These are phyloP conservation scores for Stenotaenia linearis DNA, from an alignment of 2,888 invertebrate genomes.

Conservation along the genomic window DNA sequence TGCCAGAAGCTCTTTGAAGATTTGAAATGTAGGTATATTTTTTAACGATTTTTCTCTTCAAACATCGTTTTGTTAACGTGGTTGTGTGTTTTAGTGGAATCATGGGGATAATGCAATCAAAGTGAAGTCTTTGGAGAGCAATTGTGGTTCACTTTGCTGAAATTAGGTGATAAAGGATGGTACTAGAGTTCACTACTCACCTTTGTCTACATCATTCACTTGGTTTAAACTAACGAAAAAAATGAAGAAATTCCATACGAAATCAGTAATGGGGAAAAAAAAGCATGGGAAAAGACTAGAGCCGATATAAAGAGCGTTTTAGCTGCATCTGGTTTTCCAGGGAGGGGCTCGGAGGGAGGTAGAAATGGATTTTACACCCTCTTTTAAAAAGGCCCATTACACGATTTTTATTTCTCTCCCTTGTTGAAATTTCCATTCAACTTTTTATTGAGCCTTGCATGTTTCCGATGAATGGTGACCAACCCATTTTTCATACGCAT, in stretches of 20 bases:
- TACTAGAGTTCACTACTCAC: not conserved
- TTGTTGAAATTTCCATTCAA: not conserved
- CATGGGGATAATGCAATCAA: conserved; percentile 12
- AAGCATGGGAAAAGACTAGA: too few species aligned
- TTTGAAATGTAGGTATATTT: not conserved
- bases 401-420: not conserved
- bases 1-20: too few species aligned
- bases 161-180: not conserved
- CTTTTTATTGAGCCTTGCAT: not conserved
- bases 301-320: too few species aligned
- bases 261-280: too few species aligned
- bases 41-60: not conserved
- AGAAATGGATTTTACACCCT: too few species aligned
- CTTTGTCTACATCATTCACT: not conserved
- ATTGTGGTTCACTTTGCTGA: not conserved
- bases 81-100: not conserved
- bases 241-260: not conserved
- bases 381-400: not conserved
- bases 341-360: too few species aligned
- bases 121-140: not conserved
- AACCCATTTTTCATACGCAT: conserved; percentile 1
- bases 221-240: not conserved
- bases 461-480: conserved; percentile 11
- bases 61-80: not conserved
- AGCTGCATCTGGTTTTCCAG: too few species aligned